Evolutionary conservation across 2,113 vertebrate genomes (phyloP).

Genomic region (Oxyura jamaicensis): DNA sequence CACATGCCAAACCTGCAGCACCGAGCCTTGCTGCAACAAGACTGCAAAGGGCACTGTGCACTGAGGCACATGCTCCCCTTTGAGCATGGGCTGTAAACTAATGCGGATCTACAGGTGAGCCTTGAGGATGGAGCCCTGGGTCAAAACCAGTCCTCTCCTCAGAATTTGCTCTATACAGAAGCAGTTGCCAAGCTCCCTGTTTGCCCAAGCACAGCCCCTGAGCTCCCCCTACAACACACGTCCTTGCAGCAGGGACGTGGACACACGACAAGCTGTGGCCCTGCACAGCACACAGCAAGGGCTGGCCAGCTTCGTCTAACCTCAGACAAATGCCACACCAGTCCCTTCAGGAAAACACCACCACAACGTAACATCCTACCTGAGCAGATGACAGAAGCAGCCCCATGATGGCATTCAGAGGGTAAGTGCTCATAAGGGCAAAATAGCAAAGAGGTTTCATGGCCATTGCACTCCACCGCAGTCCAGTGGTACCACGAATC

Average conservation of each 20-base stretch:
- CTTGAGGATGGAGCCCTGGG: too few relatives aligned
- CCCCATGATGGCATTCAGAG: accelerated
- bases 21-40: too few relatives aligned
- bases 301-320: neutral
- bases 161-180: neutral
- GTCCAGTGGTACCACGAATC: accelerated
- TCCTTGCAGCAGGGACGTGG: accelerated
- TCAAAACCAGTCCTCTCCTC: neutral
- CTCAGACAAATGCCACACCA: accelerated
- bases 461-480: neutral
- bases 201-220: too few relatives aligned
- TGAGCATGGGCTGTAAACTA: accelerated
- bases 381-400: slow-evolving; percentile 30
- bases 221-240: accelerated
- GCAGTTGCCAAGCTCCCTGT: too few relatives aligned
- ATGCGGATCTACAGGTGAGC: too few relatives aligned
- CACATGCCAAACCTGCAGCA: too few relatives aligned
- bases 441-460: accelerated
- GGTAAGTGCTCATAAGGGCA: neutral
- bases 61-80: neutral
- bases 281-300: accelerated
- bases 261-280: accelerated
- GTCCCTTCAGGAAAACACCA: neutral
- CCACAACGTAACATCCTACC: neutral
- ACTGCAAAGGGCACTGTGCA: too few relatives aligned